phyloP scores from a whole-genome alignment of 2,113 vertebrate genomes.

The Prietella phreatophila region DNA sequence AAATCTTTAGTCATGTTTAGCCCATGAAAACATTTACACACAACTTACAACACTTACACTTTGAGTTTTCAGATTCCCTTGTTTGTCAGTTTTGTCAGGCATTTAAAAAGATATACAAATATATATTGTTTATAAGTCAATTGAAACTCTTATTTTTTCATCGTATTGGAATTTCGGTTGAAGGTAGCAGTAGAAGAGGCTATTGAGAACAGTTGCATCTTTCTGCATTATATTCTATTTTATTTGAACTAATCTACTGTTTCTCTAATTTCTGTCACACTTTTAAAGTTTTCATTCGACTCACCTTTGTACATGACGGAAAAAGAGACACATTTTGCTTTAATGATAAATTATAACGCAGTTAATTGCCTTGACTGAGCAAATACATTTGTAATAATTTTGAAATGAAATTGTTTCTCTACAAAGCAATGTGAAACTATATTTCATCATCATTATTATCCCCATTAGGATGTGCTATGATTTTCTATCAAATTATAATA shows the following conservation, averaged over 20 bases:
- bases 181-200: neutral
- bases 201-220: neutral
- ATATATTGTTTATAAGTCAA: neutral
- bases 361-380: neutral
- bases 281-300: neutral
- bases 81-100: neutral
- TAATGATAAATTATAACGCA: neutral
- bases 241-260: neutral
- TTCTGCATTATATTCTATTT: neutral
- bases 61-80: neutral
- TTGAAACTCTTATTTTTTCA: neutral
- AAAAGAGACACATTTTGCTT: neutral
- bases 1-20: neutral
- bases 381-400: neutral
- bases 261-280: neutral
- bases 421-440: neutral
- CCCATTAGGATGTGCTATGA: neutral
- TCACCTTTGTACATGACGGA: neutral
- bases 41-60: neutral
- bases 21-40: neutral
- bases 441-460: constrained; percentile 14
- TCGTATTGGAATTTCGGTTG: neutral
- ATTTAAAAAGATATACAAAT: neutral
- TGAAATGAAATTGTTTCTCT: neutral
- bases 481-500: constrained; percentile 7